Evolutionary conservation across 2,113 vertebrate genomes (phyloP).

Genomic region (Lates calcarifer): DNA sequence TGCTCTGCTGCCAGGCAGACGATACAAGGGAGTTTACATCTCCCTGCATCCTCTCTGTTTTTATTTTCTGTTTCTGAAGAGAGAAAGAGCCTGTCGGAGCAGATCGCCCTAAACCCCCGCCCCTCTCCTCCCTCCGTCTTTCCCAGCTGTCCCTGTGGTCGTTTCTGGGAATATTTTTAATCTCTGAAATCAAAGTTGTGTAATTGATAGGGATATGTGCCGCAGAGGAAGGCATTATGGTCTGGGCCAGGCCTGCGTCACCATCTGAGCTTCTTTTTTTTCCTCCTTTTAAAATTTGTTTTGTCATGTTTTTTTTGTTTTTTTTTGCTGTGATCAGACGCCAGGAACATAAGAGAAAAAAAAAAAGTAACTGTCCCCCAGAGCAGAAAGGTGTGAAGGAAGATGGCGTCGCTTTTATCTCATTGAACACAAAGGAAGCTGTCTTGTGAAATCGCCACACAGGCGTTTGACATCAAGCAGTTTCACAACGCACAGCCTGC

Average conservation of each 20-base stretch:
- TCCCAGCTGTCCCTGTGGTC: constrained; percentile 27
- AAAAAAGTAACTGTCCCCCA: constrained; percentile 1
- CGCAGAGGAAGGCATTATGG: constrained; percentile 24
- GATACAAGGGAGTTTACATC: constrained; percentile 16
- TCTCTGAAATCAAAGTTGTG: constrained; percentile 63
- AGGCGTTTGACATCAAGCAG: constrained; percentile 26
- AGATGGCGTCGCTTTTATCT: constrained; percentile 17
- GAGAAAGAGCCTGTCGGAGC: constrained; percentile 28
- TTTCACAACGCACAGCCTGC: constrained; percentile 31
- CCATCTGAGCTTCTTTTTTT: neutral
- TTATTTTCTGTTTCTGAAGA: neutral
- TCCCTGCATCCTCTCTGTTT: neutral
- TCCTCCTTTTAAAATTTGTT: neutral
- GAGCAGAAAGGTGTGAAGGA: constrained; percentile 39
- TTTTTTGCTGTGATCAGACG: constrained; percentile 39
- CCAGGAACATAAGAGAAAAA: constrained; percentile 9
- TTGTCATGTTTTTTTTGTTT: constrained; percentile 24
- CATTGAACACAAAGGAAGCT: neutral
- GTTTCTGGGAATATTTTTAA: constrained; percentile 60
- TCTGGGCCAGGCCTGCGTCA: constrained; percentile 25
- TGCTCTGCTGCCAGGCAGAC: neutral
- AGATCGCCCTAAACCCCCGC: neutral
- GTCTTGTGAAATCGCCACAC: constrained; percentile 11
- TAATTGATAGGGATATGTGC: constrained; percentile 61
- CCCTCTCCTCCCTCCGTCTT: neutral